These are phyloP conservation scores for Cybosia mesomella DNA, from an alignment of 2,888 invertebrate genomes.

Conservation along the genomic window DNA sequence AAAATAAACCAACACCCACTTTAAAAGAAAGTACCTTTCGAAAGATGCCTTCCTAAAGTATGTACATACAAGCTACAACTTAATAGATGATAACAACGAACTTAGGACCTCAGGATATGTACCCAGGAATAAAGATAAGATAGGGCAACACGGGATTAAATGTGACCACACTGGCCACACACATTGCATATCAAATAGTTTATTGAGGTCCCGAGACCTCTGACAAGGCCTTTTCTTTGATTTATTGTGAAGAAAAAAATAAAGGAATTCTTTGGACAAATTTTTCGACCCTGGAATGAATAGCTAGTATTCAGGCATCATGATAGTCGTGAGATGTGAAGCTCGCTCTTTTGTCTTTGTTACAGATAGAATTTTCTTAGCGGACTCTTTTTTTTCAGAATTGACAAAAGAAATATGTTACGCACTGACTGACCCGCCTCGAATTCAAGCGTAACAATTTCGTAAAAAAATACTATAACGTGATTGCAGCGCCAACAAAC, in stretches of 20 bases:
- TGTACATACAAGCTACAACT: slow-evolving; percentile 24
- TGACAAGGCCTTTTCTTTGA: slow-evolving; percentile 33
- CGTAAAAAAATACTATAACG: too few relatives aligned
- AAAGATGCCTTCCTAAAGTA: slow-evolving; percentile 9
- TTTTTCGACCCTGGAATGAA: slow-evolving; percentile 11
- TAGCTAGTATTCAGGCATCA: slow-evolving; percentile 8
- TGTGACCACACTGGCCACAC: slow-evolving; percentile 41
- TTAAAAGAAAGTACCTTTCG: background rate
- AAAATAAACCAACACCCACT: slow-evolving; percentile 14
- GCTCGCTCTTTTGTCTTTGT: background rate
- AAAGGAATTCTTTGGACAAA: slow-evolving; percentile 12
- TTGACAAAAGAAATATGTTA: background rate
- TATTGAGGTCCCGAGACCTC: slow-evolving; percentile 27
- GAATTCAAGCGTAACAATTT: background rate
- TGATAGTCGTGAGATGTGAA: background rate
- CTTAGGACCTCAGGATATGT: slow-evolving; percentile 32
- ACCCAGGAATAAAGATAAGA: slow-evolving; percentile 40
- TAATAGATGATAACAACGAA: slow-evolving; percentile 27
- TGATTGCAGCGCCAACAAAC: too few relatives aligned
- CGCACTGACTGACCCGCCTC: background rate
- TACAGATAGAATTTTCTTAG: background rate
- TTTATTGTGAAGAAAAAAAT: slow-evolving; percentile 24
- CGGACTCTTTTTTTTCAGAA: background rate
- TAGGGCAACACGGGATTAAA: slow-evolving; percentile 42
- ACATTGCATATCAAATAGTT: slow-evolving; percentile 42